phyloP scores from a whole-genome alignment of 2,888 invertebrate species.

The Temnothorax unifasciatus region DNA sequence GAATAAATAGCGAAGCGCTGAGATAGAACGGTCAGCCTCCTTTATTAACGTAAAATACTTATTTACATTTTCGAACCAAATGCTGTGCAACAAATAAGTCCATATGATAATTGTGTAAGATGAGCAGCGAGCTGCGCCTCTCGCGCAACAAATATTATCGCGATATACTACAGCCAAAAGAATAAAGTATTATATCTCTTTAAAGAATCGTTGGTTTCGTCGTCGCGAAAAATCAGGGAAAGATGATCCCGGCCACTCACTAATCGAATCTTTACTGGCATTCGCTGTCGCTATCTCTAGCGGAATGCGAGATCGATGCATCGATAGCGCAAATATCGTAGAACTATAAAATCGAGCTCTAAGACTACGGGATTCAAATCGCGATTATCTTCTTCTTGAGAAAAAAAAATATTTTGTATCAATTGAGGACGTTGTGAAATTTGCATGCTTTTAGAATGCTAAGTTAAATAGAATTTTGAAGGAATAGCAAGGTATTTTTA shows the following conservation, averaged over 20 bases:
- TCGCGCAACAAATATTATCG: slow-evolving; percentile 67
- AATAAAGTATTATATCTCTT: slow-evolving; percentile 11
- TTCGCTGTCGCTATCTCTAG: slow-evolving; percentile 42
- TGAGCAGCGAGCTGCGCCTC: slow-evolving; percentile 45
- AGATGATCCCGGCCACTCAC: slow-evolving; percentile 47
- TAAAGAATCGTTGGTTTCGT: slow-evolving; percentile 45
- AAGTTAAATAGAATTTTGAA: not conserved
- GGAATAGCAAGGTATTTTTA: not conserved
- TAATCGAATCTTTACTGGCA: slow-evolving; percentile 44
- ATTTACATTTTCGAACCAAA: slow-evolving; percentile 16
- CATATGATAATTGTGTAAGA: slow-evolving; percentile 14
- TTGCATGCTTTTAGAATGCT: not conserved
- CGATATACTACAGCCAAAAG: slow-evolving; percentile 38
- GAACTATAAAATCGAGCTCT: not conserved
- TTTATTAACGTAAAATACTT: slow-evolving; percentile 6
- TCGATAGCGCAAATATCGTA: slow-evolving; percentile 23
- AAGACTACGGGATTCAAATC: not conserved
- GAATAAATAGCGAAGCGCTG: slow-evolving; percentile 11
- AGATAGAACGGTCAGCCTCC: not conserved
- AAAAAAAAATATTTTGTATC: not conserved
- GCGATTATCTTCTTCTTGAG: not conserved
- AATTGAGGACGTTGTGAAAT: not conserved
- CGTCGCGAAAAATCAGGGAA: slow-evolving; percentile 54
- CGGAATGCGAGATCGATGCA: not conserved
- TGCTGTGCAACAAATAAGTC: slow-evolving; percentile 42